Conservation (phyloP, 2,888 invertebrate genomes). For the Gastracanthus pulcherrimus region DNA sequence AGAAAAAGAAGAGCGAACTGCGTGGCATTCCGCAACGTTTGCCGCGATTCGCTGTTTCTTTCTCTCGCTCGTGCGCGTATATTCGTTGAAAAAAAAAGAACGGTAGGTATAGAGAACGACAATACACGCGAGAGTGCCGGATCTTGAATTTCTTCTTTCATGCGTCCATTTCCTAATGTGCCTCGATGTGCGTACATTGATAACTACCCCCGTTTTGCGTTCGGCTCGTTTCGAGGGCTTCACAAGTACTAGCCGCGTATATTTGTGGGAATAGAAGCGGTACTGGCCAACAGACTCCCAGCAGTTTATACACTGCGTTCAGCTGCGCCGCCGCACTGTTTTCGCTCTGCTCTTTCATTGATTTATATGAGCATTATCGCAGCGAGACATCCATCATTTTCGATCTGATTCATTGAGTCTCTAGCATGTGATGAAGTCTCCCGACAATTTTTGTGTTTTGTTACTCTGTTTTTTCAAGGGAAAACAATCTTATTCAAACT, state of each 20-base stretch:
- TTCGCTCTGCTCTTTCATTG: constrained; percentile 29
- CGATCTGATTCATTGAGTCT: constrained; percentile 25
- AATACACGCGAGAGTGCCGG: background rate
- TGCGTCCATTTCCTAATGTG: constrained; percentile 30
- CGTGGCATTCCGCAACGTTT: constrained; percentile 24
- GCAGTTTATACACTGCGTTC: background rate
- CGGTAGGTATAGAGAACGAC: no score
- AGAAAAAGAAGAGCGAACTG: background rate
- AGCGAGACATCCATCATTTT: constrained; percentile 34
- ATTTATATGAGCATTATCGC: constrained; percentile 29
- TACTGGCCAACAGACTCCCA: constrained; percentile 11
- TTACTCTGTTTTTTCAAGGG: background rate
- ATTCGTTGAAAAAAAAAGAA: no score
- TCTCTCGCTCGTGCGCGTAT: no score
- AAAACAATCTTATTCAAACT: background rate
- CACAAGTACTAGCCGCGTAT: background rate
- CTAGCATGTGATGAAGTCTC: background rate
- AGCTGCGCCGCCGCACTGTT: constrained; percentile 28
- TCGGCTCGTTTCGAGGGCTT: constrained; percentile 10
- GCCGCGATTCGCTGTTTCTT: constrained; percentile 6
- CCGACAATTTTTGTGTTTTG: background rate
- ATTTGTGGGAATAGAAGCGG: constrained; percentile 40
- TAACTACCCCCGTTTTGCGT: constrained; percentile 34
- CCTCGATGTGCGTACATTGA: constrained; percentile 50
- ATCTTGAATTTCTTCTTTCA: constrained; percentile 53